Evolutionary conservation across 2,888 invertebrate species (phyloP).

Genomic region (Cephus rjabovi): DNA sequence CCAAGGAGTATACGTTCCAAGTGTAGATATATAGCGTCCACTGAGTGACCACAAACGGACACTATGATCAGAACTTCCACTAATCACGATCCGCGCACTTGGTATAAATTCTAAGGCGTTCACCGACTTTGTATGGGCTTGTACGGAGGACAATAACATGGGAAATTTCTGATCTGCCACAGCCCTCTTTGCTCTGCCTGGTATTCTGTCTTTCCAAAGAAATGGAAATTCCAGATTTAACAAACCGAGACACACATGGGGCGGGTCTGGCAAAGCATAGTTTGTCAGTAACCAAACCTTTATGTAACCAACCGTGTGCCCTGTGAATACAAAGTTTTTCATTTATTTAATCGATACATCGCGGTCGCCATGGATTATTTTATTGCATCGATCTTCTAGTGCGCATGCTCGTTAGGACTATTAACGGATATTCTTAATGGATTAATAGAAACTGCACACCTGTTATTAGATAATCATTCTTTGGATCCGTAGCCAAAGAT

Average conservation of each 20-base stretch:
- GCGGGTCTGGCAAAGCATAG: constrained; percentile 69
- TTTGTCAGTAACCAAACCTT: constrained; percentile 83
- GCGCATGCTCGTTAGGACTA: not conserved
- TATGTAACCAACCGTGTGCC: constrained; percentile 78
- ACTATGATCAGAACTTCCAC: constrained; percentile 78
- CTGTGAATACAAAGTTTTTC: constrained; percentile 44
- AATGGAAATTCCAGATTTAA: constrained; percentile 80
- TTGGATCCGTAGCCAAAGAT: constrained; percentile 77
- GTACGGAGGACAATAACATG: constrained; percentile 76
- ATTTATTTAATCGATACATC: constrained; percentile 17
- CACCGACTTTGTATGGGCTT: constrained; percentile 78
- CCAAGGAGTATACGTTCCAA: constrained; percentile 80
- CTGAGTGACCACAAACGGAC: constrained; percentile 81
- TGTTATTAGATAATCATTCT: constrained; percentile 79
- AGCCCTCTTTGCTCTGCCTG: constrained; percentile 77
- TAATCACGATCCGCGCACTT: constrained; percentile 75
- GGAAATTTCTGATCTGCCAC: constrained; percentile 74
- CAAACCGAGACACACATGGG: constrained; percentile 72
- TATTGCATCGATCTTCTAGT: not conserved
- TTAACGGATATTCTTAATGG: not conserved
- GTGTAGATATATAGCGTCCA: constrained; percentile 78
- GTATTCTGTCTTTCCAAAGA: constrained; percentile 75
- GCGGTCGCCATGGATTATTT: constrained; percentile 6
- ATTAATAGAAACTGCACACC: constrained; percentile 61
- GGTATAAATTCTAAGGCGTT: constrained; percentile 77